phyloP scores from a whole-genome alignment of 2,797 vertebrate species.

The Tamandua tetradactyla region DNA sequence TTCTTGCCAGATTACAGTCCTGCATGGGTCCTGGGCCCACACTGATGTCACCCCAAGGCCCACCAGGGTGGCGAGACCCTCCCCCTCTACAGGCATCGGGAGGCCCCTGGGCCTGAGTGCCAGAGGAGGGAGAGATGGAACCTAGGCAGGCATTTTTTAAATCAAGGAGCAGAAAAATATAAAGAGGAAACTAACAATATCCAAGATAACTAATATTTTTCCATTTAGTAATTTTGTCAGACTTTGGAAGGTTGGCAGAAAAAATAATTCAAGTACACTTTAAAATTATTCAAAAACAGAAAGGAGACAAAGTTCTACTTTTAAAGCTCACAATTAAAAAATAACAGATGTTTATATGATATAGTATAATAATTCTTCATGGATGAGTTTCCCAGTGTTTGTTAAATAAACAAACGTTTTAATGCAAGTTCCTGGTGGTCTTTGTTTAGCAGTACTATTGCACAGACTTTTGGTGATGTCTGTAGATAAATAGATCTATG shows the following conservation, averaged over 20 bases:
- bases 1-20: no score
- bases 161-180: background rate
- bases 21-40: background rate
- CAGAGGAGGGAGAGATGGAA: no score
- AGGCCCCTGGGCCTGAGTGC: no score
- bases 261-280: background rate
- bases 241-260: background rate
- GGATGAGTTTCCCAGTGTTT: background rate
- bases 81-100: no score
- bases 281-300: background rate
- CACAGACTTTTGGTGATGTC: background rate
- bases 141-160: background rate
- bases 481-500: background rate
- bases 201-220: background rate
- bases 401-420: background rate
- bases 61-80: no score
- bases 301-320: background rate
- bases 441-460: background rate
- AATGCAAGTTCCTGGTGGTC: background rate
- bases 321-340: background rate
- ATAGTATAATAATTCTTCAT: background rate
- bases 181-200: background rate
- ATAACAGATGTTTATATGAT: background rate
- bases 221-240: background rate
- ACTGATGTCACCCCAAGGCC: no score